Evolutionary conservation across 2,888 invertebrate species (phyloP).

Genomic region (Oligia latruncula): DNA sequence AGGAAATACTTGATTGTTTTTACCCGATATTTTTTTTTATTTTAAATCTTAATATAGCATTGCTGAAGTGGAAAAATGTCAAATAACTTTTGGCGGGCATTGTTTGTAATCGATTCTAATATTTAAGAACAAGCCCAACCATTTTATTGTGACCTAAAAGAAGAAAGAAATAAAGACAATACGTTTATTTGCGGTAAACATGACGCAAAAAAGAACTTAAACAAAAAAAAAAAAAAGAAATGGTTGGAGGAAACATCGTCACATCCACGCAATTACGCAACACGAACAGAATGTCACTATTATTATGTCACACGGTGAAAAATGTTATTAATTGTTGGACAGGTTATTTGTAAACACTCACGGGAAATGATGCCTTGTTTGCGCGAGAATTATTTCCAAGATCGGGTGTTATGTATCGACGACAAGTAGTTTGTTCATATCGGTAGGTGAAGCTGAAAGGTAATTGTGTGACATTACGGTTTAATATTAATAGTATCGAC

Average conservation of each 20-base stretch:
- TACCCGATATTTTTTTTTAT: too few species aligned
- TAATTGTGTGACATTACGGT: background rate
- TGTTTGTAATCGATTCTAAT: background rate
- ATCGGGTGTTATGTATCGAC: conserved; percentile 5
- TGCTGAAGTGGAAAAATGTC: too few species aligned
- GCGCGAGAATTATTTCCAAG: conserved; percentile 24
- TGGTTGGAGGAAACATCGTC: too few species aligned
- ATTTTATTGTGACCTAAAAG: background rate
- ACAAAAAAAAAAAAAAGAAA: too few species aligned
- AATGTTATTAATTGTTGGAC: conserved; percentile 24
- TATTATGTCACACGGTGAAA: conserved; percentile 8
- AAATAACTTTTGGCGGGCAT: too few species aligned
- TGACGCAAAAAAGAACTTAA: too few species aligned
- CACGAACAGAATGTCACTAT: conserved; percentile 9
- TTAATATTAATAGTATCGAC: background rate
- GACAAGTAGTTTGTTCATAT: conserved; percentile 16
- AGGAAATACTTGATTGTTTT: too few species aligned
- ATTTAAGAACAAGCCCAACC: background rate
- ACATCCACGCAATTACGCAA: background rate
- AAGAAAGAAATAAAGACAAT: too few species aligned
- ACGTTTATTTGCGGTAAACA: too few species aligned
- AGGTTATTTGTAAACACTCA: conserved; percentile 52
- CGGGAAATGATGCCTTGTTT: conserved; percentile 35
- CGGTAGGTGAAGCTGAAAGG: conserved; percentile 21
- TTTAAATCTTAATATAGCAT: too few species aligned